Conservation (phyloP, 2,113 vertebrate species). For the Atherinomorus stipes region DNA sequence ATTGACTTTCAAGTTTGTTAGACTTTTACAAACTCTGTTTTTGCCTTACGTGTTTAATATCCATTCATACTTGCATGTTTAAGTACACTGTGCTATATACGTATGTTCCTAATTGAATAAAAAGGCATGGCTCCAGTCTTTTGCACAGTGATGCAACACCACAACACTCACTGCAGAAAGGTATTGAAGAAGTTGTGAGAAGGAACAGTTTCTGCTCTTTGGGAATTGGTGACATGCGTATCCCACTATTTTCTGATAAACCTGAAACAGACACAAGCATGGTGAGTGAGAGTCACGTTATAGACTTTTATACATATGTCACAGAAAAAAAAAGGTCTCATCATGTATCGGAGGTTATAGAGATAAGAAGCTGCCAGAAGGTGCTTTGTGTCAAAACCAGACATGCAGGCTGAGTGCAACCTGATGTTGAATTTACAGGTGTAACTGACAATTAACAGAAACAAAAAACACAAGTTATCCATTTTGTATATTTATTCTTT, state of each 20-base stretch:
- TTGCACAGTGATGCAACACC: not conserved
- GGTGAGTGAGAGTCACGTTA: not conserved
- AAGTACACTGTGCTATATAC: too few relatives aligned
- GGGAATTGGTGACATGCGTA: constrained; percentile 81
- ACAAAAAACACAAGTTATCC: not conserved
- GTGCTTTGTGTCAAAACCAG: not conserved
- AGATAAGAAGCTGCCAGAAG: constrained; percentile 44
- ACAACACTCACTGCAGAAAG: constrained; percentile 88
- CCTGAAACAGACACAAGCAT: constrained; percentile 77
- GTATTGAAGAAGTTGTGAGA: constrained; percentile 82
- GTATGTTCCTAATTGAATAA: too few relatives aligned
- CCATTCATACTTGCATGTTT: too few relatives aligned
- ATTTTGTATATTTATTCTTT: not conserved
- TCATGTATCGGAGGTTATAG: constrained; percentile 1
- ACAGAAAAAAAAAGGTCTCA: not conserved
- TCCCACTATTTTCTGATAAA: constrained; percentile 83
- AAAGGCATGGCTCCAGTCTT: too few relatives aligned
- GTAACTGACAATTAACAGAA: not conserved
- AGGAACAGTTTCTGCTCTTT: constrained; percentile 88
- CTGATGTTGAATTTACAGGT: not conserved
- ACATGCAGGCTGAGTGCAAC: constrained; percentile 2
- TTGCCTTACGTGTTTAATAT: too few relatives aligned
- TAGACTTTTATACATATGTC: not conserved
- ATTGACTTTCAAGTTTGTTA: not conserved
- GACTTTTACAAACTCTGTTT: too few relatives aligned